phyloP scores from a whole-genome alignment of 2,797 vertebrate genomes.

The Otus scops region DNA sequence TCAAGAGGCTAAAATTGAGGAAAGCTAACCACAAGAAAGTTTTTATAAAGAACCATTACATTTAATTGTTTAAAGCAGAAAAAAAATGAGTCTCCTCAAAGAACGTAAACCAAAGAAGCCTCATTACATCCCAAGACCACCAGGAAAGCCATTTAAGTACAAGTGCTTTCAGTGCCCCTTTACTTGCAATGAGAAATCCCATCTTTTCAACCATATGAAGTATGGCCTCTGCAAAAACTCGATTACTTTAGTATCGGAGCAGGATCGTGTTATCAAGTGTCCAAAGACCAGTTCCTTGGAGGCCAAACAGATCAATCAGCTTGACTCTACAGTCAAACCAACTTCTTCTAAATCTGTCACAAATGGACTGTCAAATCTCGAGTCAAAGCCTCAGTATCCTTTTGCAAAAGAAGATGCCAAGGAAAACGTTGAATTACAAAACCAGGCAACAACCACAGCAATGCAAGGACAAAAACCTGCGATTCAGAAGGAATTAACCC shows the following conservation, averaged over 20 bases:
- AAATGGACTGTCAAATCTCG: conserved; percentile 49
- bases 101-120: conserved; percentile 97
- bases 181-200: conserved; percentile 98
- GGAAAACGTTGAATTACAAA: conserved; percentile 71
- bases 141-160: conserved; percentile 97
- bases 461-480: conserved; percentile 61
- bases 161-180: conserved; percentile 99
- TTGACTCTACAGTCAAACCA: conserved; percentile 59
- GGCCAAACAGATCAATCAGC: conserved; percentile 66
- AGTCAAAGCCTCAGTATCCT: conserved; percentile 66
- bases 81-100: conserved; percentile 85
- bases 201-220: conserved; percentile 99
- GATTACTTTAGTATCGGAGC: conserved; percentile 90
- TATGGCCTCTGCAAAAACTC: conserved; percentile 98
- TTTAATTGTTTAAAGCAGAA: conserved; percentile 18
- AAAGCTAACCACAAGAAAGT: conserved; percentile 7
- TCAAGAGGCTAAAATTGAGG: background rate
- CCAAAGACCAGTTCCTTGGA: conserved; percentile 71
- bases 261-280: conserved; percentile 82
- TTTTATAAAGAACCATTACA: background rate
- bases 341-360: conserved; percentile 56
- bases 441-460: conserved; percentile 42
- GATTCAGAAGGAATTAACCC: conserved; percentile 40
- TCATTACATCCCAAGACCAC: conserved; percentile 95
- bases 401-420: conserved; percentile 75